These are phyloP conservation scores for Frieseomelitta varia DNA, from an alignment of 1,140 invertebrate genomes.

Conservation along the genomic window DNA sequence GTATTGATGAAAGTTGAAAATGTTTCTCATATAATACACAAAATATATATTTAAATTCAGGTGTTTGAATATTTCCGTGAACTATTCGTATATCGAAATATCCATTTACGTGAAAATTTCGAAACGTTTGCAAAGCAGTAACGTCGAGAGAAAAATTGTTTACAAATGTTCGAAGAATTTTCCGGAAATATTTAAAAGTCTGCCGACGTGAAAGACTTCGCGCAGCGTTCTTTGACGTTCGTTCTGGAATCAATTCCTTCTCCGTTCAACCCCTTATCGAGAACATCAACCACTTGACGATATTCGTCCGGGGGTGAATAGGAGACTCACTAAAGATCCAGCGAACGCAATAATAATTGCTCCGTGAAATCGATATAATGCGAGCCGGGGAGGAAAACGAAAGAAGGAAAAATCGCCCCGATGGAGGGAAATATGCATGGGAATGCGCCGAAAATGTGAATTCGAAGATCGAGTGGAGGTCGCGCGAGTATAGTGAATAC, in stretches of 20 bases:
- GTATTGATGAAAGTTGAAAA: too few relatives aligned
- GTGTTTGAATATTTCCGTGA: too few relatives aligned
- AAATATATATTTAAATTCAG: too few relatives aligned
- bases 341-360: slow-evolving; percentile 22
- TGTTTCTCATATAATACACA: too few relatives aligned
- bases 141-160: neutral
- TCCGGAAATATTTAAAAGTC: neutral
- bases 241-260: neutral
- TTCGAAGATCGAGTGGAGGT: slow-evolving; percentile 28
- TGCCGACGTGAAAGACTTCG: neutral
- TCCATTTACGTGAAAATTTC: neutral
- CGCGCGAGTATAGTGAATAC: slow-evolving; percentile 30
- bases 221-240: neutral
- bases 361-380: slow-evolving; percentile 13
- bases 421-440: slow-evolving; percentile 18
- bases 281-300: neutral
- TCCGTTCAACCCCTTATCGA: neutral
- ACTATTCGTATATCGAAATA: too few relatives aligned
- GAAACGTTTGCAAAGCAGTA: neutral
- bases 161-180: neutral
- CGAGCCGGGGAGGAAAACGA: neutral
- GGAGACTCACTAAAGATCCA: neutral
- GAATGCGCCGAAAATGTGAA: slow-evolving; percentile 5
- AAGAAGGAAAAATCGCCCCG: neutral
- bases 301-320: neutral